Evolutionary conservation across 2,113 vertebrate species (phyloP).

Genomic region (Odocoileus virginianus): DNA sequence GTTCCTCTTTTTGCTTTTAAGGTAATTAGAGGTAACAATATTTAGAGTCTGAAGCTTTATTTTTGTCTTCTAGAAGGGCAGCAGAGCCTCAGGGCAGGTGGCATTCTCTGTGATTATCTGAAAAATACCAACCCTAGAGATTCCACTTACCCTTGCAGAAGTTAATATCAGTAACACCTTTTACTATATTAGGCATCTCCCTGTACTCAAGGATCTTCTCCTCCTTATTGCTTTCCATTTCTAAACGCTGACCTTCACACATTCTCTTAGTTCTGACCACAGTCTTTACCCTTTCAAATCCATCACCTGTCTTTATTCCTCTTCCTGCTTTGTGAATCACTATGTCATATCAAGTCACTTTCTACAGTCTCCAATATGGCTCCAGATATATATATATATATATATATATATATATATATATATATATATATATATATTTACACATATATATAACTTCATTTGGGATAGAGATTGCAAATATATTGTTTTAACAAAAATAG

Average conservation of each 20-base stretch:
- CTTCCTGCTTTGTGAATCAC: background rate
- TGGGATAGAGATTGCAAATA: background rate
- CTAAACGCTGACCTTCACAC: background rate
- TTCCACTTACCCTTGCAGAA: background rate
- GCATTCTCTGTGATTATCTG: background rate
- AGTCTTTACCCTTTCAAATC: background rate
- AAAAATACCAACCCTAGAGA: background rate
- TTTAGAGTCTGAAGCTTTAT: conserved; percentile 3
- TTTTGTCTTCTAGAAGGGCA: conserved; percentile 30
- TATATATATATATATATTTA: too few relatives aligned
- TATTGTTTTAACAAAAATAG: background rate
- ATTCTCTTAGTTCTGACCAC: background rate
- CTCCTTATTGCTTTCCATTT: background rate
- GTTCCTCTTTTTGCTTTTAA: background rate
- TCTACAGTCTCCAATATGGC: background rate
- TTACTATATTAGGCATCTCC: background rate
- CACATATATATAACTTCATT: background rate
- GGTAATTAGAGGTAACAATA: background rate
- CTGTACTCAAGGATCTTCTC: background rate
- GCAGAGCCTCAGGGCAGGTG: background rate
- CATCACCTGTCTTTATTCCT: too few relatives aligned
- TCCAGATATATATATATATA: background rate
- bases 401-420: background rate
- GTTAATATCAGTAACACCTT: background rate
- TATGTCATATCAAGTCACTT: background rate